A percentile compares a stretch with the other conserved stretches of the same genome.
These are phyloP conservation scores for Aptenodytes patagonicus DNA, from an alignment of 2,113 vertebrate genomes.

Conservation along the genomic window DNA sequence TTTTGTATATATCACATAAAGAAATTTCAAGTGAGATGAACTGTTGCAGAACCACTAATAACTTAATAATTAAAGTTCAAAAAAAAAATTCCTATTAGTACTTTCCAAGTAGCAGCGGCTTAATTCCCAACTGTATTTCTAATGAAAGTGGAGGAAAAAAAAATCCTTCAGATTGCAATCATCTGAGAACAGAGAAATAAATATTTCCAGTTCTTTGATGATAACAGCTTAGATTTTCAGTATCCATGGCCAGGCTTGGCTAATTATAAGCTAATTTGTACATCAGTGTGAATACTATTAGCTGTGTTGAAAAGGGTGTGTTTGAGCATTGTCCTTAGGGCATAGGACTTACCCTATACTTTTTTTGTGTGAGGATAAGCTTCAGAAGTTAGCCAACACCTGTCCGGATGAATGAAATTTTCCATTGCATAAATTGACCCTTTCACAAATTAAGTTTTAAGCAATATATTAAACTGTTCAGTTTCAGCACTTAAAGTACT, in stretches of 20 bases:
- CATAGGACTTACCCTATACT: not conserved
- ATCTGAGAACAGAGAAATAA: not conserved
- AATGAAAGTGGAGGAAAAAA: not conserved
- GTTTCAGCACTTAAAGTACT: not conserved
- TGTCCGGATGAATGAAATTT: not conserved
- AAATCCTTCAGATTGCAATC: not conserved
- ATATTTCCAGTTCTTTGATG: not conserved
- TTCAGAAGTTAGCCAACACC: not conserved
- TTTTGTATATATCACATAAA: not conserved
- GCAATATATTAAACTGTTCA: not conserved
- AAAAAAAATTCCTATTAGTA: not conserved
- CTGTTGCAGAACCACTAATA: not conserved
- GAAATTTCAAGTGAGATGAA: not conserved
- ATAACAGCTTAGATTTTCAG: not conserved
- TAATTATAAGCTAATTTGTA: not conserved
- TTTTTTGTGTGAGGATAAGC: not conserved
- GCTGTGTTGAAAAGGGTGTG: not conserved
- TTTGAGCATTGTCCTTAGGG: not conserved
- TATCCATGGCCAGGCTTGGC: not conserved
- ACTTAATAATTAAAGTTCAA: not conserved
- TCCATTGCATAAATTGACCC: not conserved
- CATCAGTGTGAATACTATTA: not conserved
- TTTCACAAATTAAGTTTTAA: not conserved
- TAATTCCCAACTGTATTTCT: not conserved
- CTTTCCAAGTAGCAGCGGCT: not conserved